Percentiles rank a stretch among this genome's conserved stretches.
phyloP scores from a whole-genome alignment of 2,113 vertebrate species.

The Charina bottae region DNA sequence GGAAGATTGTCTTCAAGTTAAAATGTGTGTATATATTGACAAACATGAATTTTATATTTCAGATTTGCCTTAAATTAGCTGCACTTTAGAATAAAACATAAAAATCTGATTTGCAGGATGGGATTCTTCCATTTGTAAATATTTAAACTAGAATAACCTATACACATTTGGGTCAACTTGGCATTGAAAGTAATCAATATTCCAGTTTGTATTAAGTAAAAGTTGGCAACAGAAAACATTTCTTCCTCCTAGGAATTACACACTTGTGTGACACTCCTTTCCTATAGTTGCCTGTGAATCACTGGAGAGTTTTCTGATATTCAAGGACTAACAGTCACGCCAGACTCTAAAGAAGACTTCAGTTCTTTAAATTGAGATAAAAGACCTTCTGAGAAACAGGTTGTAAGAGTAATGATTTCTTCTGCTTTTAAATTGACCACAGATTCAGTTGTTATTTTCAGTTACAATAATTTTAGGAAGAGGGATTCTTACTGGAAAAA shows the following conservation, averaged over 20 bases:
- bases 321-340: background rate
- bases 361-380: slow-evolving; percentile 41
- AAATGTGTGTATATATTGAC: slow-evolving; percentile 74
- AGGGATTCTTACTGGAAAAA: slow-evolving; percentile 13
- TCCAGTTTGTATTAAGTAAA: slow-evolving; percentile 28
- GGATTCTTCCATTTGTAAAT: slow-evolving; percentile 76
- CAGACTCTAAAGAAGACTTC: slow-evolving; percentile 12
- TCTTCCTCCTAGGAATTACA: slow-evolving; percentile 1
- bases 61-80: slow-evolving; percentile 85
- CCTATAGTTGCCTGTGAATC: background rate
- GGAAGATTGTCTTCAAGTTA: slow-evolving; percentile 69
- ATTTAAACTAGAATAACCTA: slow-evolving; percentile 71
- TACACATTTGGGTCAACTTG: slow-evolving; percentile 60
- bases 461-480: slow-evolving; percentile 40
- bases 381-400: slow-evolving; percentile 21
- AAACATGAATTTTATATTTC: slow-evolving; percentile 79
- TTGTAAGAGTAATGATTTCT: slow-evolving; percentile 8
- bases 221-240: background rate
- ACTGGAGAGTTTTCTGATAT: background rate
- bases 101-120: slow-evolving; percentile 71
- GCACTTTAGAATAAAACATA: slow-evolving; percentile 79
- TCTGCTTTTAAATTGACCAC: slow-evolving; percentile 52
- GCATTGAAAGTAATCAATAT: slow-evolving; percentile 42
- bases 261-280: background rate
- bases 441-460: slow-evolving; percentile 22